Base-by-base conservation (phyloP, 2,113 vertebrate genomes). In the Pimephales promelas region DNA sequence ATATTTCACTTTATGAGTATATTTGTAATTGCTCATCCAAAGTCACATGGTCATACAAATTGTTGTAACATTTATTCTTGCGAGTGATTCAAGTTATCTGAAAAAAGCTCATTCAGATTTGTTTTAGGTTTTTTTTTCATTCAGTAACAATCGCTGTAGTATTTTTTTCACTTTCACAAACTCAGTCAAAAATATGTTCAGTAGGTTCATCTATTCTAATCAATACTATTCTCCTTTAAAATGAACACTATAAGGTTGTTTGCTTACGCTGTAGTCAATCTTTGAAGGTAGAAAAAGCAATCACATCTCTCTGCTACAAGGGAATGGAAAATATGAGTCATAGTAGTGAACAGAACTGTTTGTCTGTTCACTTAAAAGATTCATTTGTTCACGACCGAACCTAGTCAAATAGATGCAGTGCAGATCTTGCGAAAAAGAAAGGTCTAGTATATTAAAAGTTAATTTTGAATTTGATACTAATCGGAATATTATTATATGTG, bases 271-370 rank as follows among this genome's bases (percentile, higher is more conserved):
- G 18, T 31, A 22, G 31, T 72, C n/a, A 13, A 43, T 49, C n/a
- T 45, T 73, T 47, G 6, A 73, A 8, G 36, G n/a, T 26, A 73
- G 43, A 26, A 73, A 72, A 73, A 73, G 7, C 22, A 73, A 26
- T 28, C 70, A 18, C 11, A 0, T 73, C 40, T 47, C 36, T 72
- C 43, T 49, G 36, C 70, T 47, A 45, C 40, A 24, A 26, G 13
- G 70, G 40, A 72, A 26, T 47, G 70, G 70, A 73, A 73, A 73
- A 47, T 2, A 26, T 73, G 70, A 74, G 14, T 74, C 71, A 52
- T 74, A 26, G 24, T 26, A 10, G 71, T 74, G 7, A 74, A 74
- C 31, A 0, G 24, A 45, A 47, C n/a, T 71, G 36, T 24, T 43
- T 71, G 20, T n/a, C n/a, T n/a, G 36, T 24, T 71, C 36, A 24